Conservation (phyloP, 2,888 invertebrate genomes). For the Tromatobia lineatoria region DNA sequence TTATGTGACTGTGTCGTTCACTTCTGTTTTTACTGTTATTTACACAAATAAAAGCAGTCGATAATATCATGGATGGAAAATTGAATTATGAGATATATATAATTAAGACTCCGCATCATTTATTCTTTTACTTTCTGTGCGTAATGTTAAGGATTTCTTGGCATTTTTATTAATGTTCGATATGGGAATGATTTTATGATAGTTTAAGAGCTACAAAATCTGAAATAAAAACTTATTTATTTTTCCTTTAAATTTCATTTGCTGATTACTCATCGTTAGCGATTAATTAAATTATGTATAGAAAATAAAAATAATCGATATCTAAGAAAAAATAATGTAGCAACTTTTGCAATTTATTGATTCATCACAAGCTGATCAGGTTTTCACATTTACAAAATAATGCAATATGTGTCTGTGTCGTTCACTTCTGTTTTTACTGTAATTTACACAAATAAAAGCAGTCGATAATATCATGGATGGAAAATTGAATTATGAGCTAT, state of each 20-base stretch:
- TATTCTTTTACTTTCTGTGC: background rate
- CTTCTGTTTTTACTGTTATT: conserved; percentile 26
- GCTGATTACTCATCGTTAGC: no score
- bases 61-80: conserved; percentile 22
- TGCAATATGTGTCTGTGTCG: conserved; percentile 26
- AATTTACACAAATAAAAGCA: conserved; percentile 8
- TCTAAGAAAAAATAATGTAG: no score
- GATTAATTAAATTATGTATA: no score
- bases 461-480: conserved; percentile 14
- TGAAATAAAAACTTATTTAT: no score
- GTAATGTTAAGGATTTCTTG: background rate
- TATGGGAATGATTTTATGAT: background rate
- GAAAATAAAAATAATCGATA: no score
- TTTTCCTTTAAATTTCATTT: no score
- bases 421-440: conserved; percentile 22
- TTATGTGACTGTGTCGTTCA: conserved; percentile 22
- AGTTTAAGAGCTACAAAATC: background rate
- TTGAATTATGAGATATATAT: conserved; percentile 8
- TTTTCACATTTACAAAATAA: no score
- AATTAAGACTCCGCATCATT: background rate
- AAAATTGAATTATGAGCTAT: conserved; percentile 18
- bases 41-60: conserved; percentile 1
- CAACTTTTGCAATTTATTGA: no score
- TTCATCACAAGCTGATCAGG: no score
- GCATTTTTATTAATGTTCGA: background rate